Conservation (phyloP, 2,888 invertebrate genomes). For the Acrocera orbiculus region DNA sequence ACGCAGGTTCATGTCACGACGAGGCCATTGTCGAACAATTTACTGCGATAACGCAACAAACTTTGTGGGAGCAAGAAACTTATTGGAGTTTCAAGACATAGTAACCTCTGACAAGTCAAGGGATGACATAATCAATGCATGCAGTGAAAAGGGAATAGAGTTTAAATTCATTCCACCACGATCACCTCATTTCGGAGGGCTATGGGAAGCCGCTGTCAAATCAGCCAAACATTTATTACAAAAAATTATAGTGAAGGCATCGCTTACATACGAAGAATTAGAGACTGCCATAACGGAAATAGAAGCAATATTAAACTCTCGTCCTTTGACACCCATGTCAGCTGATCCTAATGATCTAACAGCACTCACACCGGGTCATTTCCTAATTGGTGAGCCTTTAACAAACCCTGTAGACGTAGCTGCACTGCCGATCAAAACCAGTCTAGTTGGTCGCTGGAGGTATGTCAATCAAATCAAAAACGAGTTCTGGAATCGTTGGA, state of each 20-base stretch:
- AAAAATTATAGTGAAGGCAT: not conserved
- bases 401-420: slow-evolving; percentile 6
- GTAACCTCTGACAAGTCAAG: not conserved
- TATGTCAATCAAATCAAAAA: slow-evolving; percentile 7
- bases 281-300: not conserved
- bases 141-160: not conserved
- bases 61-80: slow-evolving; percentile 2
- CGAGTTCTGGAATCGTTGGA: slow-evolving; percentile 12
- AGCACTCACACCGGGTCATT: not conserved
- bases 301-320: not conserved
- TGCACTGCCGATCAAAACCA: not conserved
- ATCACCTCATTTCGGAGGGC: slow-evolving; percentile 1
- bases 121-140: not conserved
- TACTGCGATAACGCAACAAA: slow-evolving; percentile 3
- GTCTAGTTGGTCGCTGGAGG: slow-evolving; percentile 6
- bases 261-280: not conserved
- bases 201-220: not conserved
- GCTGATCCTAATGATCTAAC: not conserved
- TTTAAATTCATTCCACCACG: not conserved
- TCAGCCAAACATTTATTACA: not conserved
- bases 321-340: not conserved
- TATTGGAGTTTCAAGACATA: no score
- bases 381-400: slow-evolving; percentile 7
- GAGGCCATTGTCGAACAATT: not conserved
- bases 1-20: slow-evolving; percentile 1